Evolutionary conservation across 2,797 vertebrate genomes (phyloP).

Genomic region (Diplodus puntazzo): DNA sequence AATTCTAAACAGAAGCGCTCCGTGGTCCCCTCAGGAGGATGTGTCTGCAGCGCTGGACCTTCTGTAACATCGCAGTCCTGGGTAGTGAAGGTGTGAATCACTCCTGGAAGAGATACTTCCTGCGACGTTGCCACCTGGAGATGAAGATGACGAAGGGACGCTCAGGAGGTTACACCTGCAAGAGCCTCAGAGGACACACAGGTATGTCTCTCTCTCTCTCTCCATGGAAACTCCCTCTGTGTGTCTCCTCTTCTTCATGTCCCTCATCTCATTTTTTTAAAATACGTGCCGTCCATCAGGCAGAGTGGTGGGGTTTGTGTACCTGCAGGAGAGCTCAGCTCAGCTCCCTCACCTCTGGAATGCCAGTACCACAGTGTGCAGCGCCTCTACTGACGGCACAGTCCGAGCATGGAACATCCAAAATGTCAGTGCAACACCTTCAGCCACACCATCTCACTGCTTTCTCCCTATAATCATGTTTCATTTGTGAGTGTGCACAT

Average conservation of each 20-base stretch:
- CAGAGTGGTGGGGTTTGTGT: conserved; percentile 77
- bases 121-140: conserved; percentile 83
- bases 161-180: conserved; percentile 83
- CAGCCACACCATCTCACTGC: neutral
- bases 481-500: too few species aligned
- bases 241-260: neutral
- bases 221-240: neutral
- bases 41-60: conserved; percentile 86
- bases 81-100: conserved; percentile 55
- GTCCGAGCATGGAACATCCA: conserved; percentile 85
- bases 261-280: neutral
- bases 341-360: conserved; percentile 69
- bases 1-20: neutral
- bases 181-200: conserved; percentile 86
- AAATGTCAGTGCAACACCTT: conserved; percentile 66
- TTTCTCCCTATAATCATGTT: neutral
- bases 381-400: conserved; percentile 84
- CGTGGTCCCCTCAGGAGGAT: conserved; percentile 77
- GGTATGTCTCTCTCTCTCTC: conserved; percentile 54
- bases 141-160: conserved; percentile 83
- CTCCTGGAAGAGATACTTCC: conserved; percentile 88
- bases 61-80: conserved; percentile 80
- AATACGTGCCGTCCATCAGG: conserved; percentile 71
- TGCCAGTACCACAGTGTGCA: conserved; percentile 77
- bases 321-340: conserved; percentile 72